Evolutionary conservation across 2,797 vertebrate genomes (phyloP).

Genomic region (Aplochiton taeniatus): DNA sequence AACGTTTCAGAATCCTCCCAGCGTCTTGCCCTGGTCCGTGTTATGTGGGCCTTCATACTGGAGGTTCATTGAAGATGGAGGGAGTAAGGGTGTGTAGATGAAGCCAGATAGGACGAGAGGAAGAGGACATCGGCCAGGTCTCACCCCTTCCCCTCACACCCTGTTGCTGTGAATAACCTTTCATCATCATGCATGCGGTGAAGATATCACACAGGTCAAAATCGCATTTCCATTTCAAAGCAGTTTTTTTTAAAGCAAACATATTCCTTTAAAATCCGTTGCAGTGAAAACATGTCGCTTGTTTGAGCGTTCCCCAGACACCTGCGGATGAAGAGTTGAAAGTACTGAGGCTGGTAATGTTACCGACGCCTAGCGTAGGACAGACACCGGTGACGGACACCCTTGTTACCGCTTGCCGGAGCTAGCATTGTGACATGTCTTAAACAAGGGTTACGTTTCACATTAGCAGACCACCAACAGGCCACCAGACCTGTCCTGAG

Average conservation of each 20-base stretch:
- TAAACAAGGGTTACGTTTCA: slow-evolving; percentile 41
- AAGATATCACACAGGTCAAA: slow-evolving; percentile 56
- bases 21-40: slow-evolving; percentile 4
- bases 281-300: slow-evolving; percentile 10
- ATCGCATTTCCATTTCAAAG: slow-evolving; percentile 49
- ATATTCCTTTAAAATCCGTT: slow-evolving; percentile 53
- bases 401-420: slow-evolving; percentile 18
- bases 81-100: slow-evolving; percentile 2
- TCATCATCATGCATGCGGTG: slow-evolving; percentile 38
- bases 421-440: slow-evolving; percentile 37
- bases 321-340: slow-evolving; percentile 38
- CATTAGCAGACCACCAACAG: slow-evolving; percentile 52
- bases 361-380: background rate
- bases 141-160: slow-evolving; percentile 24
- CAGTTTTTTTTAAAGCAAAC: too few relatives aligned
- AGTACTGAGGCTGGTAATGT: slow-evolving; percentile 1
- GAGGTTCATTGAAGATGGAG: background rate
- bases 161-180: slow-evolving; percentile 13
- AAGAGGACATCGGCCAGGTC: slow-evolving; percentile 2
- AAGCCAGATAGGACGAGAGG: slow-evolving; percentile 3
- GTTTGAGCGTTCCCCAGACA: background rate
- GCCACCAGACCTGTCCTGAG: slow-evolving; percentile 36
- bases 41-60: slow-evolving; percentile 7
- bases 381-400: slow-evolving; percentile 8
- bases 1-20: slow-evolving; percentile 22